Evolutionary conservation across 2,888 invertebrate genomes (phyloP).

Genomic region (Heliconius charithonia): DNA sequence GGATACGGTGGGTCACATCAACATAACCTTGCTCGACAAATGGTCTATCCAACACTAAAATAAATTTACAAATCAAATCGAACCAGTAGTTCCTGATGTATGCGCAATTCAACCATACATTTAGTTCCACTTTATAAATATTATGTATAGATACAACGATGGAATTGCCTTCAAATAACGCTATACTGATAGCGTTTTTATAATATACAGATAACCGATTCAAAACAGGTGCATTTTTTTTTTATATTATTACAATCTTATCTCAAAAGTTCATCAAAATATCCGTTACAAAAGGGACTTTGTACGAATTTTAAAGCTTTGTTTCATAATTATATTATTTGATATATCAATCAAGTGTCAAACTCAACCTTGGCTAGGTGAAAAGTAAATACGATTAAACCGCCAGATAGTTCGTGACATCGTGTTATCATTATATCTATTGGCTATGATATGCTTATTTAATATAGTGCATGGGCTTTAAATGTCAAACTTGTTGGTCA

Average conservation of each 20-base stretch:
- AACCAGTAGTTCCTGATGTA: no score
- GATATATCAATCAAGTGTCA: conserved; percentile 46
- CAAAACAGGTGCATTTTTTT: conserved; percentile 29
- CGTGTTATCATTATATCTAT: conserved; percentile 34
- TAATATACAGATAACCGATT: not conserved
- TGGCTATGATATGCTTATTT: conserved; percentile 15
- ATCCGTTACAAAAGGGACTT: conserved; percentile 30
- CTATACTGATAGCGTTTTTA: not conserved
- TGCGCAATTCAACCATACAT: no score
- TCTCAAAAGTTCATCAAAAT: conserved; percentile 31
- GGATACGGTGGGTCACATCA: no score
- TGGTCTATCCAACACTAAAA: no score
- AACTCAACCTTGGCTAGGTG: conserved; percentile 38
- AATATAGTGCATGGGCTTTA: not conserved
- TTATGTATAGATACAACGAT: not conserved
- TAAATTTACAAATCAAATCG: no score
- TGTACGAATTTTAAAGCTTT: conserved; percentile 36
- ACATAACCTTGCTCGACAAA: no score
- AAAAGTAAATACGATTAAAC: conserved; percentile 42
- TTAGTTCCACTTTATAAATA: not conserved
- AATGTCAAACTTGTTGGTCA: conserved; percentile 10
- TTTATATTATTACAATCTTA: conserved; percentile 26
- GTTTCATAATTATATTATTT: conserved; percentile 42
- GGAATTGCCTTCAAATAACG: not conserved
- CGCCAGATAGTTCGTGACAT: conserved; percentile 33